phyloP scores from a whole-genome alignment of 2,888 invertebrate genomes.

The Rhamphomyia laevipes region DNA sequence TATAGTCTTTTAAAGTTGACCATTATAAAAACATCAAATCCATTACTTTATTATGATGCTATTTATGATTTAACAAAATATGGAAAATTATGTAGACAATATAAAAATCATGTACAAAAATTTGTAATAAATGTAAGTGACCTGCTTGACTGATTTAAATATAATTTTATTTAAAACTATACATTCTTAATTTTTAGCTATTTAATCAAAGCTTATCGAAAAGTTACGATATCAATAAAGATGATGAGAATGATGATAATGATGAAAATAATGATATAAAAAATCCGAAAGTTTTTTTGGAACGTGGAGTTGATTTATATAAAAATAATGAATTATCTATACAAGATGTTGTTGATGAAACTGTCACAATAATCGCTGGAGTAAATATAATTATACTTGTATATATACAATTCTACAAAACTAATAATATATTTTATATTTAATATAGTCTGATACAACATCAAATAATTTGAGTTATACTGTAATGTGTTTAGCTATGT shows the following conservation, averaged over 20 bases:
- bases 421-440: not conserved
- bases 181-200: not conserved
- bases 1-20: not conserved
- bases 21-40: not conserved
- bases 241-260: no score
- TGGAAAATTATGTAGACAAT: not conserved
- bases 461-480: conserved; percentile 31
- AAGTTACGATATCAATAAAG: not conserved
- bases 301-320: not conserved
- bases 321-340: not conserved
- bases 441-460: conserved; percentile 29
- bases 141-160: not conserved
- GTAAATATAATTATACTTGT: not conserved
- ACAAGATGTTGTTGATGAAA: not conserved
- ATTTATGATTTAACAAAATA: not conserved
- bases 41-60: not conserved
- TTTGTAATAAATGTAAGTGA: not conserved
- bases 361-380: not conserved
- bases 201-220: not conserved
- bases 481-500: conserved; percentile 31
- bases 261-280: not conserved
- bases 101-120: not conserved
- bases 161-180: not conserved
- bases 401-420: not conserved
- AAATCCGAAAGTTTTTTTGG: not conserved